Evolutionary conservation across 1,140 invertebrate species (phyloP).

Genomic region (Mylabris phalerata): DNA sequence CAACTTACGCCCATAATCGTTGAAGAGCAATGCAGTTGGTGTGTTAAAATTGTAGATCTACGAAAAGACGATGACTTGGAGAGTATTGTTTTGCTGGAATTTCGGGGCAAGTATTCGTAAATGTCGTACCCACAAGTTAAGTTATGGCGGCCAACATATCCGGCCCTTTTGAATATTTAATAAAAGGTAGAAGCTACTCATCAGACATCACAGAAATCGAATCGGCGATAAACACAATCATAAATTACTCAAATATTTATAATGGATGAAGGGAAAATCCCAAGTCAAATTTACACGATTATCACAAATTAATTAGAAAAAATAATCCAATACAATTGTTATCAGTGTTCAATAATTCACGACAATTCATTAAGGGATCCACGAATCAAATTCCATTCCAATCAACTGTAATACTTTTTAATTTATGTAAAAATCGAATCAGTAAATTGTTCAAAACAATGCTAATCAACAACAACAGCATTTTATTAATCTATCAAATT

Average conservation of each 20-base stretch:
- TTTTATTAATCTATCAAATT: too few species aligned
- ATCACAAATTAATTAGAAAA: background rate
- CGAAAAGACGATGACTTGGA: constrained; percentile 8
- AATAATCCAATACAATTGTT: background rate
- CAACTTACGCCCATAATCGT: background rate
- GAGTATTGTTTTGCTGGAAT: constrained; percentile 4
- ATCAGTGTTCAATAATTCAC: background rate
- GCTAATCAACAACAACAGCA: too few species aligned
- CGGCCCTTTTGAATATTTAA: constrained; percentile 19
- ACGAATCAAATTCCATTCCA: background rate
- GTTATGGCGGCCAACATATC: constrained; percentile 14
- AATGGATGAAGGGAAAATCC: background rate
- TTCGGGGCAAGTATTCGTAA: constrained; percentile 8
- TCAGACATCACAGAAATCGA: background rate
- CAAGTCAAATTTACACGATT: background rate
- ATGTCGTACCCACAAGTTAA: constrained; percentile 17
- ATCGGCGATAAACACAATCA: background rate
- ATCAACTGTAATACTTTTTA: too few species aligned
- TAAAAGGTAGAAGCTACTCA: constrained; percentile 11
- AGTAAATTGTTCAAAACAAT: too few species aligned
- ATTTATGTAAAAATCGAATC: too few species aligned
- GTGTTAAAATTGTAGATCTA: constrained; percentile 7
- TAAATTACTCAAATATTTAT: too few species aligned
- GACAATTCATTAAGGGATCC: background rate
- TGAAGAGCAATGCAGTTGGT: constrained; percentile 2